These are phyloP conservation scores for Alauda arvensis DNA, from an alignment of 2,797 vertebrate genomes.

Conservation along the genomic window DNA sequence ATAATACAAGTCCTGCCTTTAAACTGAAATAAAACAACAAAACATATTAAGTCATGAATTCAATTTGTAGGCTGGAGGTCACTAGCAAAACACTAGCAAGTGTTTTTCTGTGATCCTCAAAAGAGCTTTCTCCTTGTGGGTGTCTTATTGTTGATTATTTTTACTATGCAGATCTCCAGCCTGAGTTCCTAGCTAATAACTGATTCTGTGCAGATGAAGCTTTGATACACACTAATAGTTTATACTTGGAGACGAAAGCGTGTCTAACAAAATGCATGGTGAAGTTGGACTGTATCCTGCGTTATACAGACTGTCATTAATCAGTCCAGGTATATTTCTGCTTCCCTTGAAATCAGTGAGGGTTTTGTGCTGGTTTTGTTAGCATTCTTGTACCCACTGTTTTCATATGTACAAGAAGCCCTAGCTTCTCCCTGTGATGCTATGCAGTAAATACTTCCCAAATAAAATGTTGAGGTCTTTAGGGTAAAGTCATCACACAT, in stretches of 20 bases:
- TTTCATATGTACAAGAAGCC: background rate
- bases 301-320: background rate
- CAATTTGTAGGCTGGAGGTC: background rate
- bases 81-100: background rate
- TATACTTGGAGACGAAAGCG: background rate
- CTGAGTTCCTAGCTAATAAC: background rate
- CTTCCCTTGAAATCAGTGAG: background rate
- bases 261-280: background rate
- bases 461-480: background rate
- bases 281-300: background rate
- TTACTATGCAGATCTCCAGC: background rate
- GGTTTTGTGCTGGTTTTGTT: background rate
- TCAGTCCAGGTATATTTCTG: background rate
- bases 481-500: background rate
- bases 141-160: background rate
- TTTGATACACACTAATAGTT: background rate
- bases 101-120: background rate
- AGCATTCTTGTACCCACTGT: no score
- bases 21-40: background rate
- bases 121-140: background rate
- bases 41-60: background rate
- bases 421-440: background rate
- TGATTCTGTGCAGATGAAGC: background rate
- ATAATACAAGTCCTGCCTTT: background rate
- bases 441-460: background rate